Evolutionary conservation across 2,113 vertebrate species (phyloP).

Genomic region (Myiozetetes cayanensis): DNA sequence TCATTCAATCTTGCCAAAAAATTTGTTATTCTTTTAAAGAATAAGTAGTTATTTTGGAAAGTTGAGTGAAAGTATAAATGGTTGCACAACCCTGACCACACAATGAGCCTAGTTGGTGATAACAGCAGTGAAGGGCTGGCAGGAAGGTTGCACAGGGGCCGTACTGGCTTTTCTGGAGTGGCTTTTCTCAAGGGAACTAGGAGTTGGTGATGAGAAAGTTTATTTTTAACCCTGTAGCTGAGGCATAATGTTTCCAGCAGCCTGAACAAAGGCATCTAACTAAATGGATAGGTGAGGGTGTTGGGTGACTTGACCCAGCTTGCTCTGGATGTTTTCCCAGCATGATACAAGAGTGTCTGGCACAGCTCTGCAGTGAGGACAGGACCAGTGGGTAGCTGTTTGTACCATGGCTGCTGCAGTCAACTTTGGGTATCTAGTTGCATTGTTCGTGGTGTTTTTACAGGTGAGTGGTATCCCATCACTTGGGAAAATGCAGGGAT

Average conservation of each 20-base stretch:
- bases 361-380: background rate
- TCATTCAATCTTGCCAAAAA: background rate
- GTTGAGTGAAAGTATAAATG: background rate
- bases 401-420: background rate
- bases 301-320: background rate
- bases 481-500: background rate
- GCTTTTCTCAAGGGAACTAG: background rate
- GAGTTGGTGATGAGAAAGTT: background rate
- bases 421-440: background rate
- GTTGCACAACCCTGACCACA: background rate
- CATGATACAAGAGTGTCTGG: fast-evolving
- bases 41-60: background rate
- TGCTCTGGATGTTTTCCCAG: background rate
- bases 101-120: background rate
- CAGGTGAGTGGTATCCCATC: background rate
- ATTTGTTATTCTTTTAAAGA: background rate
- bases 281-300: background rate
- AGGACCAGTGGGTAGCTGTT: background rate
- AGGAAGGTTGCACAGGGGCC: background rate
- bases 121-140: background rate
- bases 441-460: background rate
- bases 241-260: background rate
- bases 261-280: background rate
- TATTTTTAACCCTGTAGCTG: constrained; percentile 24
- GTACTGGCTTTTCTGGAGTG: background rate